phyloP scores from a whole-genome alignment of 2,888 invertebrate genomes.

The Neoaliturus tenellus region DNA sequence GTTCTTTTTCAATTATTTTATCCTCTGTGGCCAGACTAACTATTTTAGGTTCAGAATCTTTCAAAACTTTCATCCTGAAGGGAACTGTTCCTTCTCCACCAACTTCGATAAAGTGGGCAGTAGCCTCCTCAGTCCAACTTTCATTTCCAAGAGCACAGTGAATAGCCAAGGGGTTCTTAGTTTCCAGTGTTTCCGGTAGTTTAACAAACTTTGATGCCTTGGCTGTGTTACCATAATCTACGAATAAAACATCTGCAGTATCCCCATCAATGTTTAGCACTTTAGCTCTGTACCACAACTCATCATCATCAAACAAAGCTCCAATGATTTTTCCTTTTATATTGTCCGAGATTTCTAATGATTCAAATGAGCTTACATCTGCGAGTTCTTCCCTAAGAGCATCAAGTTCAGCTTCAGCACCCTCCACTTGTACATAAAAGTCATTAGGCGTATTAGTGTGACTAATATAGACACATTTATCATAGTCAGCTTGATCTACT shows the following conservation, averaged over 20 bases:
- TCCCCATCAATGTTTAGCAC: constrained; percentile 73
- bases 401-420: constrained; percentile 75
- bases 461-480: constrained; percentile 63
- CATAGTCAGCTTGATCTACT: constrained; percentile 29
- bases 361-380: constrained; percentile 76
- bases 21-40: constrained; percentile 80
- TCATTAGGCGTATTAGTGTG: constrained; percentile 68
- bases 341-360: constrained; percentile 70
- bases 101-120: constrained; percentile 70
- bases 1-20: constrained; percentile 76
- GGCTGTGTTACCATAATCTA: constrained; percentile 82
- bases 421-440: constrained; percentile 71
- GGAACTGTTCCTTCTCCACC: constrained; percentile 74
- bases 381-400: constrained; percentile 77
- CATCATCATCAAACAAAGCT: constrained; percentile 80
- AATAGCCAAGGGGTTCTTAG: constrained; percentile 77
- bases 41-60: constrained; percentile 77
- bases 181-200: constrained; percentile 78
- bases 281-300: constrained; percentile 81
- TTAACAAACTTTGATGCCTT: constrained; percentile 73
- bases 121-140: constrained; percentile 71
- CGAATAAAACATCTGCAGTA: constrained; percentile 78
- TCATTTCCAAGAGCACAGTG: constrained; percentile 77
- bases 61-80: constrained; percentile 74
- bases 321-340: constrained; percentile 78